phyloP scores from a whole-genome alignment of 2,113 vertebrate genomes.

The Pandion haliaetus region DNA sequence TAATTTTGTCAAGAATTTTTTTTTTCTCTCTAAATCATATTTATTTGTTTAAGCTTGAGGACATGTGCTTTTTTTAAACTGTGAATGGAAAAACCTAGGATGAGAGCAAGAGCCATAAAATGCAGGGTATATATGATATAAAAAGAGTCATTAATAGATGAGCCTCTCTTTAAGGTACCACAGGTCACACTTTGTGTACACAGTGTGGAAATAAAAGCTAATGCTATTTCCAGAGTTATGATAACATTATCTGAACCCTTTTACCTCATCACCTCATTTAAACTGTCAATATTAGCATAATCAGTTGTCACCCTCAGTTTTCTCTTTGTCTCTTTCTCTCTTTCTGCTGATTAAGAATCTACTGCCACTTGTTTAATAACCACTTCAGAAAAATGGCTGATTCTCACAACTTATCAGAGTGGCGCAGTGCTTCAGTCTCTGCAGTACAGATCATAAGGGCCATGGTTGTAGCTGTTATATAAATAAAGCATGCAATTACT shows the following conservation, averaged over 20 bases:
- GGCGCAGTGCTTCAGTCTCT: background rate
- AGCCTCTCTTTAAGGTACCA: background rate
- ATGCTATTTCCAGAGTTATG: background rate
- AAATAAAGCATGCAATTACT: background rate
- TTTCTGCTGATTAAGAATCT: background rate
- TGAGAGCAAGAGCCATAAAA: background rate
- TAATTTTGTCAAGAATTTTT: background rate
- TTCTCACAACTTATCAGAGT: background rate
- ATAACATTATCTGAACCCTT: background rate
- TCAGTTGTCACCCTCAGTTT: background rate
- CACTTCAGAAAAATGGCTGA: background rate
- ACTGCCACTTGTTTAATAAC: background rate
- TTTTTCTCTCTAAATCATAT: background rate
- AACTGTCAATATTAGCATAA: background rate
- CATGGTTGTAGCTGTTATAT: background rate
- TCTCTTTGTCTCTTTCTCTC: background rate
- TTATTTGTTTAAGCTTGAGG: conserved; percentile 22
- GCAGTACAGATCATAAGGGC: background rate
- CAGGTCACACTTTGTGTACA: background rate
- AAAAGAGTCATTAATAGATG: background rate
- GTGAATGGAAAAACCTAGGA: background rate
- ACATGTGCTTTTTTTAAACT: background rate
- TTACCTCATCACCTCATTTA: background rate
- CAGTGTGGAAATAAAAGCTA: background rate
- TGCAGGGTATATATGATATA: background rate